phyloP scores from a whole-genome alignment of 2,113 vertebrate genomes.

The Mustelus asterias region DNA sequence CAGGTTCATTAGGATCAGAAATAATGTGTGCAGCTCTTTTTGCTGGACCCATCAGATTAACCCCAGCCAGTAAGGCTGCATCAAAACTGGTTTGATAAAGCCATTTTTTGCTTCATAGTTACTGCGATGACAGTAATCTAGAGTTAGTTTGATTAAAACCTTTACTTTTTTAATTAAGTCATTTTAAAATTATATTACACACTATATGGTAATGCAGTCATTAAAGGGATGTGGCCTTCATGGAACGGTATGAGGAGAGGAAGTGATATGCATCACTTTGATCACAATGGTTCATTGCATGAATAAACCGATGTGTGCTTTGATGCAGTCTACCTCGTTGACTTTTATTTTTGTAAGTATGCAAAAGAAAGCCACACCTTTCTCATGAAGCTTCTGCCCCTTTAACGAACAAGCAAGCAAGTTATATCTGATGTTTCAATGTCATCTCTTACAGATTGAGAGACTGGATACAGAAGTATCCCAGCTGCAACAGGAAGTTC shows the following conservation, averaged over 20 bases:
- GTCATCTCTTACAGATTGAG: conserved; percentile 66
- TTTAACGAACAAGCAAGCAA: neutral
- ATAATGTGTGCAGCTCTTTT: neutral
- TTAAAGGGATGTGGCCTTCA: neutral
- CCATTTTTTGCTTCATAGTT: neutral
- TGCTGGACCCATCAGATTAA: neutral
- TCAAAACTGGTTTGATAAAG: neutral
- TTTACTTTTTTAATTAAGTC: neutral
- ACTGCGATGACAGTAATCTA: neutral
- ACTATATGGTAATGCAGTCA: neutral
- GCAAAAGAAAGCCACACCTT: neutral
- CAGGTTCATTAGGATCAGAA: neutral
- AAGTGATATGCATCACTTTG: neutral
- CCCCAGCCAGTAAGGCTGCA: neutral
- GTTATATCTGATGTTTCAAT: neutral
- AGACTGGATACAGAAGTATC: conserved; percentile 74
- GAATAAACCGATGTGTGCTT: neutral
- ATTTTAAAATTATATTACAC: neutral
- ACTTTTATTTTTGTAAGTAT: neutral
- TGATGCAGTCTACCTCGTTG: neutral
- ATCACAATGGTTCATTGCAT: neutral
- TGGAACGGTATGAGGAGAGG: neutral
- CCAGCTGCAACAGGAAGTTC: conserved; percentile 82
- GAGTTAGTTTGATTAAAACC: too few relatives aligned
- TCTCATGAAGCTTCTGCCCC: neutral